Base-by-base conservation (phyloP, 2,888 invertebrate genomes). In the Hedya salicella region DNA sequence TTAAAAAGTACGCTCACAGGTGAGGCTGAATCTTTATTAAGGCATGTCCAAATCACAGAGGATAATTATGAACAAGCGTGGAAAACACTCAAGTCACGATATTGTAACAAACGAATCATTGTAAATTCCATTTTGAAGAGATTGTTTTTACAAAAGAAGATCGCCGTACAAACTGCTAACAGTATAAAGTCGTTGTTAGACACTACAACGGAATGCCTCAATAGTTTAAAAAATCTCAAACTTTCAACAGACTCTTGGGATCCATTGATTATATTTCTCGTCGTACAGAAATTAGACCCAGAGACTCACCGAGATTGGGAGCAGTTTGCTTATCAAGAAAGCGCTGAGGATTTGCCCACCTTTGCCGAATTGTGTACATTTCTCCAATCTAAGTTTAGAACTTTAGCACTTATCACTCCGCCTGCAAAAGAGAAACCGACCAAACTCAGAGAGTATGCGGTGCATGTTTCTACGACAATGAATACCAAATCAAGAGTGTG, bases 171-270 rank as follows among this genome's bases (percentile, higher is more conserved):
- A 46, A 61, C 61, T 1, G 63, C 68, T 3, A 42, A 39, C 19
- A 44, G 53, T 1, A 36, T 69, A 9, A 70, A 70, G 56, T 30
- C 40, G 11, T 32, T 72, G 46, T 46, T 69, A 9, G 71, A 68
- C 36, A 69, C 61, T 19, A 70, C 70, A 3, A 59, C 53, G 9
- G 65, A 68, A 53, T 62, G 56, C 9, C 42, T 69, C 19, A 65
- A 69, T 36, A 65, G 62, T 42, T 40, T 71, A 17, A 62, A 64
- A n/a, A 72, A 72, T 56, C 61, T 73, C 19, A 11, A 53, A 48
- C 50, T 71, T 32, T 46, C 13, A 0, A 72, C 69, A 6, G 32
- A 16, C 30, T 44, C 44, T 44, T 44, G 44, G 44, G 44, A 57
- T 56, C 44, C 44, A 5, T 17, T 44, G 11, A 25, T 44, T 17